These are phyloP conservation scores for Nomada goodeniana DNA, from an alignment of 2,888 invertebrate genomes.

Conservation along the genomic window DNA sequence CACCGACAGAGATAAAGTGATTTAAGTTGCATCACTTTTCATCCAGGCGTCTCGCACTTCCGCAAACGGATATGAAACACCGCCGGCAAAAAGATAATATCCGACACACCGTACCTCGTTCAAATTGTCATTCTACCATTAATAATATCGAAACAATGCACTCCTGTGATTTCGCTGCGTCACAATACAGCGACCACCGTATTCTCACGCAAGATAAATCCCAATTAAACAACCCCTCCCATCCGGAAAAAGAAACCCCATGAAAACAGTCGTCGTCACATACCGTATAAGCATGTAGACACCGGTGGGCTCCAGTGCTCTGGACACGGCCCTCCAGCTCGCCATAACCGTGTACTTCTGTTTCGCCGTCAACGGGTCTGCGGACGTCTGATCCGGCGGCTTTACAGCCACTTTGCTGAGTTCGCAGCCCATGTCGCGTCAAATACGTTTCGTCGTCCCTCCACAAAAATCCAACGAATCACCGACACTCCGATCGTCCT, in stretches of 20 bases:
- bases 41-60: no score
- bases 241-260: no score
- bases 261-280: slow-evolving; percentile 83
- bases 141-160: no score
- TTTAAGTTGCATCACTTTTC: no score
- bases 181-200: no score
- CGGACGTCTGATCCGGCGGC: slow-evolving; percentile 85
- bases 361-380: slow-evolving; percentile 92
- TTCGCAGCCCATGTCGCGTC: slow-evolving; percentile 89
- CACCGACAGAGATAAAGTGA: no score
- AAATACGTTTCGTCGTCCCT: slow-evolving; percentile 14
- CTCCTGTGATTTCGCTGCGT: no score
- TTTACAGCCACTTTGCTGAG: slow-evolving; percentile 89
- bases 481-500: slow-evolving; percentile 12
- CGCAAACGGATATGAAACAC: no score
- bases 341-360: slow-evolving; percentile 95
- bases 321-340: slow-evolving; percentile 95
- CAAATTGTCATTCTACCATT: no score
- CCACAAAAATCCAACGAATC: slow-evolving; percentile 7
- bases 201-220: neutral
- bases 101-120: neutral
- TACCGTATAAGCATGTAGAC: slow-evolving; percentile 96
- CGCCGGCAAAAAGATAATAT: neutral
- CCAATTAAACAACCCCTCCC: neutral
- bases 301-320: slow-evolving; percentile 95